A percentile compares a stretch with the other conserved stretches of the same genome.
These are phyloP conservation scores for Ursus arctos DNA, from an alignment of 2,113 vertebrate genomes.

Conservation along the genomic window DNA sequence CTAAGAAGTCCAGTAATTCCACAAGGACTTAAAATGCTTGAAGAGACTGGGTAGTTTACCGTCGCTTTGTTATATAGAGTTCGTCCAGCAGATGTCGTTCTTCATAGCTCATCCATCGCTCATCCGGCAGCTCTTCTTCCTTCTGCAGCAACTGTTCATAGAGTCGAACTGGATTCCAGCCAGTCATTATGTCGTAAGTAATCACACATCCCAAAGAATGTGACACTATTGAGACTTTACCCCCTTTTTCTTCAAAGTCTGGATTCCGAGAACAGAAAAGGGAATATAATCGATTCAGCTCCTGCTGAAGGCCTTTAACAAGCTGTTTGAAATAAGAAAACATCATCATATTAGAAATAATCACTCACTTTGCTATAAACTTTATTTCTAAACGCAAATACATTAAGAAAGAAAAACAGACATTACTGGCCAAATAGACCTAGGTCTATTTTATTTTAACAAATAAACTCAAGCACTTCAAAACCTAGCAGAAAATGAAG, in stretches of 20 bases:
- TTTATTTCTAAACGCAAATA: slow-evolving; percentile 60
- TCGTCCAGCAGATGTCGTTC: slow-evolving; percentile 94
- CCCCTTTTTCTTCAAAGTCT: slow-evolving; percentile 94
- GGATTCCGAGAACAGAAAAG: slow-evolving; percentile 99
- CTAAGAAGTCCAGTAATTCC: not conserved
- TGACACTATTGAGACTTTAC: slow-evolving; percentile 98
- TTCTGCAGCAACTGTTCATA: slow-evolving; percentile 94
- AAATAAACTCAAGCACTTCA: slow-evolving; percentile 36
- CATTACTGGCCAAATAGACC: not conserved
- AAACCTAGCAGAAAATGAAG: not conserved
- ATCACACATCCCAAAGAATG: slow-evolving; percentile 99
- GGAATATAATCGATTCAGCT: slow-evolving; percentile 96
- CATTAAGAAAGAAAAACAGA: slow-evolving; percentile 28
- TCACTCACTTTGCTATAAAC: not conserved
- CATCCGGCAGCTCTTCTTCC: slow-evolving; percentile 92
- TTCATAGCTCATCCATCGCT: slow-evolving; percentile 92
- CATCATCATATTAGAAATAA: slow-evolving; percentile 69
- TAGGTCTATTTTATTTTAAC: not conserved
- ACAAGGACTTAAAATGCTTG: not conserved
- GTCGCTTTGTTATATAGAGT: slow-evolving; percentile 91
- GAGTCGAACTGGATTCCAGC: slow-evolving; percentile 97
- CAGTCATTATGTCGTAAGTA: slow-evolving; percentile 98
- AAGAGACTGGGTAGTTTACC: slow-evolving; percentile 86
- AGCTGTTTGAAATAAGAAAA: slow-evolving; percentile 89
- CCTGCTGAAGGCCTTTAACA: slow-evolving; percentile 97